phyloP scores from a whole-genome alignment of 2,888 invertebrate genomes.

The Enoplolaimus lenunculus region DNA sequence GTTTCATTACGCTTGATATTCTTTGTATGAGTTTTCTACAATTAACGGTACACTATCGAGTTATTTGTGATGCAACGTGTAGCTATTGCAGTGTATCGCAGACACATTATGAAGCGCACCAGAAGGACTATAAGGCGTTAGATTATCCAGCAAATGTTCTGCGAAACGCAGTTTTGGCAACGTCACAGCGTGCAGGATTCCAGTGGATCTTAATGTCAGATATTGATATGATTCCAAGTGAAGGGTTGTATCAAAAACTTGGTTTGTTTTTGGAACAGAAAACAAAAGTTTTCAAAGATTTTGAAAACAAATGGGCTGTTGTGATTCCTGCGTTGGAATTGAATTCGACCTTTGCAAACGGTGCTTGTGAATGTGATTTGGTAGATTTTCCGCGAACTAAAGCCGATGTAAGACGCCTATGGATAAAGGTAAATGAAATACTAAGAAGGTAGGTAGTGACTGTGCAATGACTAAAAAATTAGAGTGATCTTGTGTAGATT shows the following conservation, averaged over 20 bases:
- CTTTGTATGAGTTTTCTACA: too few species aligned
- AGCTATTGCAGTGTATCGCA: too few species aligned
- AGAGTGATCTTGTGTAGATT: too few species aligned
- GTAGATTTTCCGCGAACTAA: neutral
- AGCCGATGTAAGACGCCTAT: neutral
- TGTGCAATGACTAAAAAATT: too few species aligned
- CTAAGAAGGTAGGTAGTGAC: too few species aligned
- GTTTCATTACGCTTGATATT: too few species aligned
- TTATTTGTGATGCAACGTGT: too few species aligned
- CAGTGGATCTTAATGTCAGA: neutral
- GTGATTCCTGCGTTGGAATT: neutral
- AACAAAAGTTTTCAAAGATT: neutral
- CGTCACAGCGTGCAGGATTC: neutral
- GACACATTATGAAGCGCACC: too few species aligned
- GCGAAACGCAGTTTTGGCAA: neutral
- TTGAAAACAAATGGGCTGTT: neutral
- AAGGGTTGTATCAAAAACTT: neutral
- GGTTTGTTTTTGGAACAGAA: neutral
- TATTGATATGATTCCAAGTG: neutral
- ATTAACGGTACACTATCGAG: too few species aligned
- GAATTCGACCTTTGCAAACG: neutral
- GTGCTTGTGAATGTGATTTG: neutral
- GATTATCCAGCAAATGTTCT: neutral
- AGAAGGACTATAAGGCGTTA: too few species aligned
- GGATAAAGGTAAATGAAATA: too few species aligned